Evolutionary conservation across 1,140 invertebrate genomes (phyloP), one percentile per base, ranked within the genome.

Genomic region (Prorops nasuta): DNA sequence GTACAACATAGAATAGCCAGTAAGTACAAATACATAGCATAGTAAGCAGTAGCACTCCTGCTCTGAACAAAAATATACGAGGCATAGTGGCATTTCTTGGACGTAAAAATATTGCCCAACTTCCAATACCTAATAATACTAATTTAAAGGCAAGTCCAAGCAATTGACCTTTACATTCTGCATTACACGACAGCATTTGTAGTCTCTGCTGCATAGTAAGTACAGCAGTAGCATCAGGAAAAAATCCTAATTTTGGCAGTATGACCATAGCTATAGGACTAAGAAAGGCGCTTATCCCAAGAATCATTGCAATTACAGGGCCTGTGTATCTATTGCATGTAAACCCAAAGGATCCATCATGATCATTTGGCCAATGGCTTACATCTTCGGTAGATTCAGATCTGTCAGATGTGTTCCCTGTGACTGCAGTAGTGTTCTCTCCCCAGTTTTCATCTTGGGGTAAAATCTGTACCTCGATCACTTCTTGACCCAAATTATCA

Each of bases 401-500:
- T 52, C 90, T 88, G 69, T 98, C 95, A 0, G 94, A 97, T 2
- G 94, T 98, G 63, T 96, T 96, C 14, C 94, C 95, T 3, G 96
- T 98, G 17, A 98, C 88, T 0, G 93, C 95, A 3, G 96, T 98
- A 0, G 94, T 97, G 65, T 94, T 97, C 77, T 98, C 96, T 24
- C 92, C 94, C 96, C 96, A 98, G 70, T 96, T 96, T 66, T 98
- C 96, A 81, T 98, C 94, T 77, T 95, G 87, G 0, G 93, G 92
- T 34, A 98, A 73, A 54, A 96, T 95, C 77, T 95, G 92, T 38
- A 96, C 92, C 77, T 94, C 90, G 34, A 93, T 92, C 4, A 92
- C 87, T 75, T 94, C 89, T 67, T 89, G 87, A 3, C 83, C 89
- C 15, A 76, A 60, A 44, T 76, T 74, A 77, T 83, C 81, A 4